phyloP scores from a whole-genome alignment of 37 sponge, comb jelly and placozoan genomes.

The Chondrilla cf. caribensis region DNA sequence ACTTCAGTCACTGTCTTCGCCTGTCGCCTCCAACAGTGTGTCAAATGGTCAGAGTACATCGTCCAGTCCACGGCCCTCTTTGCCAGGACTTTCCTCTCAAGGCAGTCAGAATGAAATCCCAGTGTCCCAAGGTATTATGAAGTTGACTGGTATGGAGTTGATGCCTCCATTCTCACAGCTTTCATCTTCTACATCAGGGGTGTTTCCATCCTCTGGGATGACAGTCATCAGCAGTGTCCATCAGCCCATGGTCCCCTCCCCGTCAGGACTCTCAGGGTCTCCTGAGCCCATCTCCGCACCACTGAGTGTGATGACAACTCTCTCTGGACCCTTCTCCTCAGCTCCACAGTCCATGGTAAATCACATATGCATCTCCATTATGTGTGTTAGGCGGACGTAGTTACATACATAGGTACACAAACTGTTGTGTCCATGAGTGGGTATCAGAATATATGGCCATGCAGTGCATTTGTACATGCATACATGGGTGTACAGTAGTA shows the following conservation, averaged over 20 bases:
- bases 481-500: neutral
- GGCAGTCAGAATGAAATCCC: no score
- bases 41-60: slow-evolving; percentile 21
- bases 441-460: neutral
- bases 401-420: neutral
- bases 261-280: neutral
- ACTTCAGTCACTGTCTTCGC: neutral
- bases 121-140: no score
- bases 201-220: neutral
- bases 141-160: no score
- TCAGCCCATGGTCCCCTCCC: neutral
- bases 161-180: no score
- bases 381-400: neutral
- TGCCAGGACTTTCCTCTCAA: neutral
- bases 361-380: no score
- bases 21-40: neutral
- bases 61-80: neutral
- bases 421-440: neutral
- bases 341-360: slow-evolving; percentile 9
- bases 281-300: neutral
- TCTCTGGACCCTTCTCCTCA: neutral
- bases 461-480: neutral
- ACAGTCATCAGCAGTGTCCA: neutral
- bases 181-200: neutral
- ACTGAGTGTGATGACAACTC: slow-evolving; percentile 14